Evolutionary conservation across 64 coral and sea anemone genomes (phyloP).

Genomic region (Pachyseris speciosa): DNA sequence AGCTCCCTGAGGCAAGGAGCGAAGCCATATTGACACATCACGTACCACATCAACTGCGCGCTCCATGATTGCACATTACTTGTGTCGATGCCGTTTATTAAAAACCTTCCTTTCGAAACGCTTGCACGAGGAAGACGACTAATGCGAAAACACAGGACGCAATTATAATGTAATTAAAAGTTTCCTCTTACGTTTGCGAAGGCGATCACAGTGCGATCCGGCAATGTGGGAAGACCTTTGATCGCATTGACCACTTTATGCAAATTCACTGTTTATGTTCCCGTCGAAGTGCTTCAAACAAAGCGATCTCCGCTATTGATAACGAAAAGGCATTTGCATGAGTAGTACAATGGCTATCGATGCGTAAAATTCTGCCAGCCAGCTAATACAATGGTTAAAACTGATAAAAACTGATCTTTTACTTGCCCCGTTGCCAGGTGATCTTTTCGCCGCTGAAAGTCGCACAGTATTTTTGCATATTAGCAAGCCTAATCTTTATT

Average conservation of each 20-base stretch:
- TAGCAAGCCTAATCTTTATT: not conserved
- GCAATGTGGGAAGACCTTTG: not conserved
- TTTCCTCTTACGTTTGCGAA: not conserved
- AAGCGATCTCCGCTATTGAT: not conserved
- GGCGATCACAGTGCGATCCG: not conserved
- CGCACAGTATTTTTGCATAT: constrained; percentile 2
- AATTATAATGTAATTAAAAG: not conserved
- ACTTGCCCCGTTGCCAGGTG: not conserved
- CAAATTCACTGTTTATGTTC: not conserved
- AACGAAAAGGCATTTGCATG: not conserved
- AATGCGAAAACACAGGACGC: not conserved
- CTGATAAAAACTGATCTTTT: no score
- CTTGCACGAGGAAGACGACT: not conserved
- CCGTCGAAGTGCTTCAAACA: not conserved
- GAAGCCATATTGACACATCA: constrained; percentile 17
- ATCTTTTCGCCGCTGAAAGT: not conserved
- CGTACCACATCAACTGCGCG: constrained; percentile 15
- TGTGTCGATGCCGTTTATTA: not conserved
- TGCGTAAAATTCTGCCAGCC: not conserved
- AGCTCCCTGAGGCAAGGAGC: not conserved
- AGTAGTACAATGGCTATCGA: not conserved
- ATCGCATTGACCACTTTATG: not conserved
- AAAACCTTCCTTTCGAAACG: not conserved
- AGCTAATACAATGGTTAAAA: not conserved
- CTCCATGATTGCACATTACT: constrained; percentile 5